Evolutionary conservation across 2,113 vertebrate species (phyloP), one percentile per base, ranked within the genome.

Genomic region (Halcyon senegalensis): DNA sequence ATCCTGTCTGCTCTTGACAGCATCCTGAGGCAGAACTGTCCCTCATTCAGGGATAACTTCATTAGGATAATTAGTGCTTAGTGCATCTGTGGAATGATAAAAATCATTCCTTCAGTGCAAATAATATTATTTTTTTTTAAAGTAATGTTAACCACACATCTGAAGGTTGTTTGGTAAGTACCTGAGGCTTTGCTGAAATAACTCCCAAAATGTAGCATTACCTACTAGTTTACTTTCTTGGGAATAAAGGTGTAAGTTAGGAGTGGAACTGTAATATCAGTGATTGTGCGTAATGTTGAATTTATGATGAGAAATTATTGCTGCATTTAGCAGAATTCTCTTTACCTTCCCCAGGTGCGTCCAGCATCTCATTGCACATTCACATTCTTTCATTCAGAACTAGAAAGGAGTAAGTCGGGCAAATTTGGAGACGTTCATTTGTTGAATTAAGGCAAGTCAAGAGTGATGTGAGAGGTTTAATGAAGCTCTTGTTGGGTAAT

Each of bases 1-100:
- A 59, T 44, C 4, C 0, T 25, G 39, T 1, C 0, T 35, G 12
- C 27, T 73, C 59, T 39, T 55, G 25, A 30, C 46, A 23, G 2
- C 4, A 30, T 55, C 55, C 46, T 74, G 53, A 46, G 46, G 30
- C 46, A 86, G 67, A 80, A 23, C 31, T n/a, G 1, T 21, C 7
- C 55, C 50, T 72, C 19, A 5, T 63, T 50, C 35, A 8, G 56
- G 33, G 31, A 23, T 73, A 60, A 48, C 35, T 84, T 73, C 60
- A 50, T 16, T 55, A 41, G 60, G 31, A 31, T 67, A 21, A 28
- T 60, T 30, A 37, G 50, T 20, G 35, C 43, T 73, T 37, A 62
- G 53, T 1, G 1, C 51, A 59, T 59, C n/a, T 12, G 11, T 46
- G 25, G 53, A 93, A 73, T 23, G 41, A 46, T 41, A 82, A 46